These are phyloP conservation scores for Bombus fervidus DNA, from an alignment of 1,140 invertebrate genomes.

Conservation along the genomic window DNA sequence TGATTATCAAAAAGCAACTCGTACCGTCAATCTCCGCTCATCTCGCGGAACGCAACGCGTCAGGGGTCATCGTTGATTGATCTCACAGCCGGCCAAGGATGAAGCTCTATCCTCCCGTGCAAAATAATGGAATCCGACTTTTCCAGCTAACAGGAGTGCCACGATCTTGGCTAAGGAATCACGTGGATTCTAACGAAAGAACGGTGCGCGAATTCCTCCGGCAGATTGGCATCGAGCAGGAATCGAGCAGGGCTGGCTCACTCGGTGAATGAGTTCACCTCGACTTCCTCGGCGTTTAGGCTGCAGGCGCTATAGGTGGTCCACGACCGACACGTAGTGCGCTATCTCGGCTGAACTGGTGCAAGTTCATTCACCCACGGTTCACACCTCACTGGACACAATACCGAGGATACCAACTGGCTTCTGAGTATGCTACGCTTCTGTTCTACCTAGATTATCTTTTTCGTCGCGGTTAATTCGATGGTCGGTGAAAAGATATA, in stretches of 20 bases:
- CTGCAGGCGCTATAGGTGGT: conserved; percentile 42
- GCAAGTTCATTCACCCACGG: conserved; percentile 53
- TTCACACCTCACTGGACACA: conserved; percentile 49
- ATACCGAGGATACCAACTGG: conserved; percentile 30
- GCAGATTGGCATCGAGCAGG: conserved; percentile 14
- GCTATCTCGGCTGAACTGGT: conserved; percentile 35
- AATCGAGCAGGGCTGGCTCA: background rate
- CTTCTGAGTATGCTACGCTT: background rate
- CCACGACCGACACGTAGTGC: conserved; percentile 32
- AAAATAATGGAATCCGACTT: conserved; percentile 12
- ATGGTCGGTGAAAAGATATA: too few species aligned
- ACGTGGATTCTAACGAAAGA: background rate
- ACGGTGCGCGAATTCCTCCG: background rate
- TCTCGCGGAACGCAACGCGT: conserved; percentile 14
- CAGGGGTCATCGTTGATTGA: conserved; percentile 29
- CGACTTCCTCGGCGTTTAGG: conserved; percentile 30
- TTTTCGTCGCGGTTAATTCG: background rate
- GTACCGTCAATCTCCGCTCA: background rate
- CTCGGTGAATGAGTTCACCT: conserved; percentile 35
- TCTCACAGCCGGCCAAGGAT: background rate
- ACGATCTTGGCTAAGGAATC: background rate
- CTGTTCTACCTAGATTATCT: conserved; percentile 7
- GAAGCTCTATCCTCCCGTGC: background rate
- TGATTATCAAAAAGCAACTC: conserved; percentile 14
- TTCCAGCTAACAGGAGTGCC: background rate